A percentile compares a stretch with the other conserved stretches of the same genome.
phyloP scores from a whole-genome alignment of 2,797 vertebrate species.

The Ataeniobius toweri region DNA sequence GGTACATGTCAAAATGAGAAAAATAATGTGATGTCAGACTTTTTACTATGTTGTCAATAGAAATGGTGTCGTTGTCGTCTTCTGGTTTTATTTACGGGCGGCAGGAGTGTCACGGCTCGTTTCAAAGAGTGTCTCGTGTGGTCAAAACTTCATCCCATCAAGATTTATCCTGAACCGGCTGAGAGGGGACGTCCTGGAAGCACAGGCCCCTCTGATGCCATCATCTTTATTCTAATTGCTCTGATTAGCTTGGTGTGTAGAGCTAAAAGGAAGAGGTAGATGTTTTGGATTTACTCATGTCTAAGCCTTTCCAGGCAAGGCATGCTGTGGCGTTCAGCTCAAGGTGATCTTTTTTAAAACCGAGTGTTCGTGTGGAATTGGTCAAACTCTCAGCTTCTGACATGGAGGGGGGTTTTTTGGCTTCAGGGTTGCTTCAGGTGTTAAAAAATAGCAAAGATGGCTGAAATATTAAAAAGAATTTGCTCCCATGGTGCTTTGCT shows the following conservation, averaged over 20 bases:
- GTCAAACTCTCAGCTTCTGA: conserved; percentile 38
- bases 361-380: not conserved
- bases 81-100: conserved; percentile 41
- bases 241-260: conserved; percentile 24
- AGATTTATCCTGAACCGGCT: conserved; percentile 54
- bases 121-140: conserved; percentile 40
- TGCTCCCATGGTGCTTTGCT: not conserved
- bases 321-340: conserved; percentile 24
- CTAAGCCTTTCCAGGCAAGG: conserved; percentile 25
- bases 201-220: conserved; percentile 42
- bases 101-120: conserved; percentile 45
- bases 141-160: conserved; percentile 26
- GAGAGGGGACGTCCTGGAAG: conserved; percentile 38
- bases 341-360: conserved; percentile 14
- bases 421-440: not conserved
- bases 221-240: conserved; percentile 36
- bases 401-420: conserved; percentile 16
- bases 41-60: conserved; percentile 60
- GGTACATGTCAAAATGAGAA: conserved; percentile 57
- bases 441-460: not conserved
- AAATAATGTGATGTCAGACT: conserved; percentile 60
- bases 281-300: conserved; percentile 24
- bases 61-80: conserved; percentile 59
- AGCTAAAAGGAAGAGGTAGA: conserved; percentile 13
- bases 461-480: not conserved